Evolutionary conservation across 2,888 invertebrate genomes (phyloP).

Genomic region (Leptarthrus brevirostris): DNA sequence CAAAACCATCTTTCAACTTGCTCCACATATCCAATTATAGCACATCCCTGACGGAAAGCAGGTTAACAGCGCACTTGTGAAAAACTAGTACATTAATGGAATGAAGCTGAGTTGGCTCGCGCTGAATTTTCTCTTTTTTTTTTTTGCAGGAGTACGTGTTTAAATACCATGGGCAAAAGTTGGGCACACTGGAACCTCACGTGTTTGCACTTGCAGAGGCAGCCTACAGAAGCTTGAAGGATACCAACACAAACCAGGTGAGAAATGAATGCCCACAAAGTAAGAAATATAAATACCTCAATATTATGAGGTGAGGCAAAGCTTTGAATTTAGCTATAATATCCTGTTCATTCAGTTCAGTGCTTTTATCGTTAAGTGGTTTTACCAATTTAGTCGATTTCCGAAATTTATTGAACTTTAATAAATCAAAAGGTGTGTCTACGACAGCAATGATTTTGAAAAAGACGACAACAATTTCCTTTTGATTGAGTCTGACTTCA

Average conservation of each 20-base stretch:
- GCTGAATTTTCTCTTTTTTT: constrained; percentile 55
- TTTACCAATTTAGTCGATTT: background rate
- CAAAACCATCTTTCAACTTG: constrained; percentile 16
- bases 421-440: background rate
- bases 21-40: constrained; percentile 1
- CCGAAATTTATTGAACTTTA: background rate
- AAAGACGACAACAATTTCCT: too few relatives aligned
- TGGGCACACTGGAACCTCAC: constrained; percentile 85
- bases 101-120: background rate
- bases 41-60: background rate
- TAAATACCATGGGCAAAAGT: constrained; percentile 84
- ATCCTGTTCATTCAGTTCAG: background rate
- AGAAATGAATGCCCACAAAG: constrained; percentile 18
- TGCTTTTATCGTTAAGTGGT: background rate
- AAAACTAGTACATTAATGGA: background rate
- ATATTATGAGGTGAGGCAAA: background rate
- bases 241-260: constrained; percentile 65
- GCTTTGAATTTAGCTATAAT: background rate
- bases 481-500: too few relatives aligned
- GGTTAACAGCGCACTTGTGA: constrained; percentile 34
- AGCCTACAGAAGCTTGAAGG: constrained; percentile 72
- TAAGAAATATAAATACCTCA: background rate
- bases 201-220: constrained; percentile 92
- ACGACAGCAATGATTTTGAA: too few relatives aligned
- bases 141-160: constrained; percentile 81